A percentile compares a stretch with the other conserved stretches of the same genome.
phyloP scores from a whole-genome alignment of 1,140 invertebrate genomes.

The Cotesia vestalis region DNA sequence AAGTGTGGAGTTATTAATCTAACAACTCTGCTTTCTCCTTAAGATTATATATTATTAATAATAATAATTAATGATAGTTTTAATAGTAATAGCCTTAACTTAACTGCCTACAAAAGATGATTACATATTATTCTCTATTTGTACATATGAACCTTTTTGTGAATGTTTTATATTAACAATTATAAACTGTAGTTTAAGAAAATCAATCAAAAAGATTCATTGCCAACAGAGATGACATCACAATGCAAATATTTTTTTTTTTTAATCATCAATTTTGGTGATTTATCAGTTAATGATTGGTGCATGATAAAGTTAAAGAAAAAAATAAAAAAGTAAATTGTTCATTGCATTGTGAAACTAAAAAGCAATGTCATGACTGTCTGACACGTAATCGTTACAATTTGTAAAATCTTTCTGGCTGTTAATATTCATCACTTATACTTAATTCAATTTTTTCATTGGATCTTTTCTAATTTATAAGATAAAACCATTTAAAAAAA shows the following conservation, averaged over 20 bases:
- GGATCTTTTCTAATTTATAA: not conserved
- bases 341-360: constrained; percentile 40
- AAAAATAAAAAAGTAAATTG: constrained; percentile 4
- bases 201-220: constrained; percentile 18
- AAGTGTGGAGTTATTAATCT: no score
- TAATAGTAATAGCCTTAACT: not conserved
- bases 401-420: not conserved
- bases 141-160: constrained; percentile 39
- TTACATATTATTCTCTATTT: constrained; percentile 16
- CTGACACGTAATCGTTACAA: constrained; percentile 33
- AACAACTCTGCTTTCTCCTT: no score
- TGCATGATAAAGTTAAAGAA: not conserved
- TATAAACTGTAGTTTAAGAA: no score
- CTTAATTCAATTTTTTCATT: not conserved
- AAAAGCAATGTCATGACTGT: constrained; percentile 22
- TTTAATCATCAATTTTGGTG: constrained; percentile 27
- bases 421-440: not conserved
- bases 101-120: not conserved
- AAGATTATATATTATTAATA: no score
- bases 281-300: not conserved
- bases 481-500: no score
- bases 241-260: constrained; percentile 39
- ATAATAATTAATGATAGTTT: not conserved
- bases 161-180: not conserved
- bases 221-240: constrained; percentile 38